phyloP scores from a whole-genome alignment of 2,113 vertebrate species.

The Elgaria multicarinata region DNA sequence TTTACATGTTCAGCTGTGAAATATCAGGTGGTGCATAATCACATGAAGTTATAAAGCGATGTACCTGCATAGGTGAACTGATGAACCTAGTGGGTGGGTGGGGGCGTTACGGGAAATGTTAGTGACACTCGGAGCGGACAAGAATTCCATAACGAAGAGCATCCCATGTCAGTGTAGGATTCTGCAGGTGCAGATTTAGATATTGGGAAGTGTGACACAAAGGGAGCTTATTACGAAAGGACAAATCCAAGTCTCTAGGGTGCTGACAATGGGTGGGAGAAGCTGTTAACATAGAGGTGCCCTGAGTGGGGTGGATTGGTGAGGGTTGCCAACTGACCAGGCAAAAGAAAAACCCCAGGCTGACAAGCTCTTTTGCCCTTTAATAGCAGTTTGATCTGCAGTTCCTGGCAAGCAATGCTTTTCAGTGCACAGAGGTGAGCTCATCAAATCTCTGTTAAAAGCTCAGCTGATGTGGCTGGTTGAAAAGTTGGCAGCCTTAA shows the following conservation, averaged over 20 bases:
- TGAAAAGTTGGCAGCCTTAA: neutral
- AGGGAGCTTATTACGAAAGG: neutral
- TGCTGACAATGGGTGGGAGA: neutral
- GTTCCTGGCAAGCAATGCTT: neutral
- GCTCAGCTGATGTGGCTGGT: neutral
- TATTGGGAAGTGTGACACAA: neutral
- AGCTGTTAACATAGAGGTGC: neutral
- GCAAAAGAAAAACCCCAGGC: neutral
- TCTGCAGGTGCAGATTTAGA: neutral
- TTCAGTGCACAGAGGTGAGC: neutral
- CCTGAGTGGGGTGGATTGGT: neutral
- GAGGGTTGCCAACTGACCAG: neutral
- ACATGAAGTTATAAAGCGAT: neutral
- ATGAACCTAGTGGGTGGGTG: neutral
- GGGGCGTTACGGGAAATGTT: neutral
- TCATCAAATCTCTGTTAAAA: neutral
- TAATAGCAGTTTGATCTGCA: neutral
- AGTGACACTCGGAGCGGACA: neutral
- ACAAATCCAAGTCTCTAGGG: neutral
- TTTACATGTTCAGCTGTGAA: neutral
- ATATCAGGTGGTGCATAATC: neutral
- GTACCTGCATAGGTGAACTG: neutral
- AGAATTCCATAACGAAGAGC: neutral
- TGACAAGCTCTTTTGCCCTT: neutral
- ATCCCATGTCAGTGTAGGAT: neutral